A percentile compares a stretch with the other conserved stretches of the same genome.
phyloP scores from a whole-genome alignment of 2,888 invertebrate species.

The Cyaniris semiargus region DNA sequence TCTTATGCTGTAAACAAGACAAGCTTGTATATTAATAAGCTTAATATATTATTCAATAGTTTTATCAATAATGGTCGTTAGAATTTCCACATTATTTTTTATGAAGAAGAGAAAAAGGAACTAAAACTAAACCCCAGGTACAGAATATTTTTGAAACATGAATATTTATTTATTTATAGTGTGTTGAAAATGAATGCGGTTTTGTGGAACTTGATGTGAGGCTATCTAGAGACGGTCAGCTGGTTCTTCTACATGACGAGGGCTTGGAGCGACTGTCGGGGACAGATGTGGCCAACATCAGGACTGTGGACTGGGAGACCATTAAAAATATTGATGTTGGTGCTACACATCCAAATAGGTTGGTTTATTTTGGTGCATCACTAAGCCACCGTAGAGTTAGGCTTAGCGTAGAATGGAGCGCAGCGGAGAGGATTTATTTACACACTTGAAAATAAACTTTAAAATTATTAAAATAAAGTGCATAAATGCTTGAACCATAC shows the following conservation, averaged over 20 bases:
- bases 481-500: too few species aligned
- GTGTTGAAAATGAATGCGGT: slow-evolving; percentile 85
- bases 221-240: slow-evolving; percentile 86
- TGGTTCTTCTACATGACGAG: slow-evolving; percentile 88
- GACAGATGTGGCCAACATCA: slow-evolving; percentile 74
- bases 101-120: not conserved
- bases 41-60: too few species aligned
- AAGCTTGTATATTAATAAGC: not conserved
- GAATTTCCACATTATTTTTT: not conserved
- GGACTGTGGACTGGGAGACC: slow-evolving; percentile 82
- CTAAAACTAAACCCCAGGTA: not conserved
- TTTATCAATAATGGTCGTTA: not conserved
- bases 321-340: slow-evolving; percentile 84
- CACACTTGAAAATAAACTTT: not conserved
- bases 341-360: slow-evolving; percentile 85
- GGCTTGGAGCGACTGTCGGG: slow-evolving; percentile 85
- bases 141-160: not conserved
- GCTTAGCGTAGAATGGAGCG: too few species aligned
- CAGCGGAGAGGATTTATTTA: too few species aligned
- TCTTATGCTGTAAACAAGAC: too few species aligned
- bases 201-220: slow-evolving; percentile 89
- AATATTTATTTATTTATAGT: slow-evolving; percentile 68
- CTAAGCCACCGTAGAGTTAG: not conserved
- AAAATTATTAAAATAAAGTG: too few species aligned
- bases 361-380: slow-evolving; percentile 34